Conservation (phyloP, 2,888 invertebrate genomes). For the Yponomeuta cagnagella region DNA sequence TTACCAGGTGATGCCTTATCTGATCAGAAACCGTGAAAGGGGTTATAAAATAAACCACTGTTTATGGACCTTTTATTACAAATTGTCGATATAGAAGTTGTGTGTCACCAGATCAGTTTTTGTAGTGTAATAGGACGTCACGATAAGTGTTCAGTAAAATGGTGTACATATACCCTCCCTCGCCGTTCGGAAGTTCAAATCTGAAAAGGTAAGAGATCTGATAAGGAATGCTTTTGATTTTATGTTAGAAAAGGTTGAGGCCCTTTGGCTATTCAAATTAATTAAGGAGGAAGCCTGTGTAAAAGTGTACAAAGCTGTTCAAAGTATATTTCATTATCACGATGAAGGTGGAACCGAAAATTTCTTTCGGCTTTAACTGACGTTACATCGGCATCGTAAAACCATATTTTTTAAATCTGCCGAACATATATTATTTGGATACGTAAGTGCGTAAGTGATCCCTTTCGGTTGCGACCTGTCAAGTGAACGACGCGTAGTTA, state of each 20-base stretch:
- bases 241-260: background rate
- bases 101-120: background rate
- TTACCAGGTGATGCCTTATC: slow-evolving; percentile 65
- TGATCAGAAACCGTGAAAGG: slow-evolving; percentile 63
- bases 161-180: background rate
- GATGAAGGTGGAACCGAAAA: too few relatives aligned
- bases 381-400: background rate
- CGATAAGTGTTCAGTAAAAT: slow-evolving; percentile 28
- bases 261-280: background rate
- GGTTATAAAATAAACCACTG: slow-evolving; percentile 36
- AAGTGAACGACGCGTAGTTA: too few relatives aligned
- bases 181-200: background rate
- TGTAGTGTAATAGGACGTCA: slow-evolving; percentile 30
- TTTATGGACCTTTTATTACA: background rate
- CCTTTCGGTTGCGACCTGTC: too few relatives aligned
- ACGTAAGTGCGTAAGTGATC: background rate
- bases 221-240: slow-evolving; percentile 27
- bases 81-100: background rate
- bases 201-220: background rate
- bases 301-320: background rate
- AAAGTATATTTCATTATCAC: background rate
- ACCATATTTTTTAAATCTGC: background rate
- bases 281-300: background rate
- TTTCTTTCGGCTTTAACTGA: too few relatives aligned
- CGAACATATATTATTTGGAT: too few relatives aligned